Base-by-base conservation (phyloP, 2,797 vertebrate genomes). In the Premnoplex brunnescens region DNA sequence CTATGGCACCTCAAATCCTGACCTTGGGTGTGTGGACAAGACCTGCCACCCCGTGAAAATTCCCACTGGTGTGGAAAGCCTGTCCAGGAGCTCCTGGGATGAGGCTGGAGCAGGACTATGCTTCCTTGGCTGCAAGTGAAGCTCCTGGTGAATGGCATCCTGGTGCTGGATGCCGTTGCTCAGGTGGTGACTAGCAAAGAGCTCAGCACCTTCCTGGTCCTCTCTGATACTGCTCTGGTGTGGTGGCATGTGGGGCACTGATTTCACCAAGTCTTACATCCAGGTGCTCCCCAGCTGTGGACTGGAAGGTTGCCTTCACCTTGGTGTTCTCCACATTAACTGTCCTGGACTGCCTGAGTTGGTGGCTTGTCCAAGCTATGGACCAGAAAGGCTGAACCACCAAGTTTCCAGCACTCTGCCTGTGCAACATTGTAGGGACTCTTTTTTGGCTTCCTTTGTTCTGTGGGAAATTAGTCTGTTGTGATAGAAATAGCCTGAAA, bases 261-360 rank as follows among this genome's bases (percentile, higher is more conserved):
- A 1, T 69, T n/a, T 43, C 44, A 26, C 32, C 0, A 1, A 16
- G 2, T 19, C 43, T n/a, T 0, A 0, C 32, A 48, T 41, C 30
- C 18, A 21, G 15, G 22, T 37, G 28, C 28, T 81, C n/a, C 64
- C 52, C 63, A 49, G 44, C 20, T 2, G 5, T 21, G 44, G 44
- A 44, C 44, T 44, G 44, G 44, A 21, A 44, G 19, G 37, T 41
- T 62, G 48, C 27, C 43, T 82, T 58, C 60, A 14, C 26, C 16
- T 51, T 0, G 0, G 23, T 13, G 20, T 34, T 73, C 34, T 59
- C 27, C n/a, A 44, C 6, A 1, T 32, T 48, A 22, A 1, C 58
- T 30, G 36, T 71, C 28, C 41, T 39, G 46, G 26, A 62, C n/a
- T 52, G 28, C 26, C 58, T 32, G 41, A 20, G 10, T 1, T 21